Evolutionary conservation across 2,113 vertebrate species (phyloP).

Genomic region (Callaeas wilsoni): DNA sequence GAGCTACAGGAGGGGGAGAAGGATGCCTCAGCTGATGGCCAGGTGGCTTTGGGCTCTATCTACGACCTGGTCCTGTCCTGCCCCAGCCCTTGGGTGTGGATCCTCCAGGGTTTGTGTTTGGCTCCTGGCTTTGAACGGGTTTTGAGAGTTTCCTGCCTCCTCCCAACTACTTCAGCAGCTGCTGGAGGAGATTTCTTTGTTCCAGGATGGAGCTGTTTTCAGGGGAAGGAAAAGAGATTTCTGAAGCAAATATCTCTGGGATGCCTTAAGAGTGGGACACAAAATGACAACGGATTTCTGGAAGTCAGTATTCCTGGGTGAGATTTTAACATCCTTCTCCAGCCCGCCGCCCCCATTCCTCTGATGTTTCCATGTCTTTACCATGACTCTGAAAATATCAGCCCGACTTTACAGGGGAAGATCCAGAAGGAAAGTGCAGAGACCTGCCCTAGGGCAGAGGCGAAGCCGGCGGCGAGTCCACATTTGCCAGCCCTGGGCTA

Average conservation of each 20-base stretch:
- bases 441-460: background rate
- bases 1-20: background rate
- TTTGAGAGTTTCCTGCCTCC: background rate
- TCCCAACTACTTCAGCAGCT: background rate
- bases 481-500: background rate
- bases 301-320: background rate
- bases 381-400: background rate
- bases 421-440: background rate
- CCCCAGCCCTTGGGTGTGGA: background rate
- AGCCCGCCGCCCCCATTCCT: background rate
- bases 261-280: background rate
- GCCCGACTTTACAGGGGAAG: background rate
- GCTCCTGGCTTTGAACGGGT: background rate
- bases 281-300: background rate
- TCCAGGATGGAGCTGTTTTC: background rate
- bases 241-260: background rate
- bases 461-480: background rate
- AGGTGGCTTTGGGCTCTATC: background rate
- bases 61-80: background rate
- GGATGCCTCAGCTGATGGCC: background rate
- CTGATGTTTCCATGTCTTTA: background rate
- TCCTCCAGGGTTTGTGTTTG: background rate
- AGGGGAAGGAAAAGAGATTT: background rate
- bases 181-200: background rate
- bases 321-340: background rate